Evolutionary conservation across 2,888 invertebrate genomes (phyloP), one percentile per base, ranked within the genome.

Genomic region (Eupithecia subumbrata): DNA sequence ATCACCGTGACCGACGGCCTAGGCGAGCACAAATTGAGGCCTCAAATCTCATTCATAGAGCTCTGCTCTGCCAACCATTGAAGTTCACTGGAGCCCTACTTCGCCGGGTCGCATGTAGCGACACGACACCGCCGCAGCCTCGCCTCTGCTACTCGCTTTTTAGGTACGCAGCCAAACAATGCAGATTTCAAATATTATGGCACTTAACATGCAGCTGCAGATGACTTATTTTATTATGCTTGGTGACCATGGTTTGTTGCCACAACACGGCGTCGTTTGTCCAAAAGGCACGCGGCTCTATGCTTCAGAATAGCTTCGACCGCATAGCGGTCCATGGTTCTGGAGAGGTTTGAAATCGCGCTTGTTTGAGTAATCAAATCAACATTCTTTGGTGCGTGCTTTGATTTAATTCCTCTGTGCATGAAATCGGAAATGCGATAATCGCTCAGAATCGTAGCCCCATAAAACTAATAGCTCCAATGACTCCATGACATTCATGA

Each of bases 1-100:
- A 12, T 14, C 79, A 85, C 84, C 89, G 87, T 87, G 86, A 87
- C 87, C 83, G 81, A 70, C 60, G 12, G 60, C 60, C 77, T 69
- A 40, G 48, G 37, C n/a, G 60, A 60, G 63, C 71, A 60, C 73
- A 70, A 40, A 22, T 68, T 67, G 80, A 83, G 83, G 86, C 84
- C 85, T 85, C 83, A 22, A 34, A 48, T 56, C 34, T 1, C 52
- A 52, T 56, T 70, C 18, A 70, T 34, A 63, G 8, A 64, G 64
- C 34, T 64, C 60, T 60, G 60, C 25, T 64, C 34, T 34, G 63
- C 34, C 34, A 64, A 34, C 22, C 63, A 64, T 64, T 30, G 4
- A 30, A 16, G 16, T 63, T 30, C 30, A 30, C n/a, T 22, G 22
- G 22, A 56, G 12, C 18, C 8, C n/a, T 56, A 56, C 52, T 56